phyloP scores from a whole-genome alignment of 2,797 vertebrate species.

The Salarias fasciatus region DNA sequence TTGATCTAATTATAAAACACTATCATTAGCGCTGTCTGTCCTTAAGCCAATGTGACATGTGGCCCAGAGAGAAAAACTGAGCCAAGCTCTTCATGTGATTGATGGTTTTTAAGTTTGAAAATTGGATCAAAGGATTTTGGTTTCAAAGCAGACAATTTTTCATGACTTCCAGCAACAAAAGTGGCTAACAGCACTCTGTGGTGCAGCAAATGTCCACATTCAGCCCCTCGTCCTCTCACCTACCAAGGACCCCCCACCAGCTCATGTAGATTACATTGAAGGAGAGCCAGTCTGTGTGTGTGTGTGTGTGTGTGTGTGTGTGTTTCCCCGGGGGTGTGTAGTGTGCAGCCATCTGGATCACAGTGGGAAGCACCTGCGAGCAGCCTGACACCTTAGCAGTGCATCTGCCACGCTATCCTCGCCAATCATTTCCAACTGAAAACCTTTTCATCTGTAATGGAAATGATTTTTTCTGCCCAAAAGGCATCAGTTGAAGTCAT shows the following conservation, averaged over 20 bases:
- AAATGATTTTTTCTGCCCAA: constrained; percentile 28
- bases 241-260: constrained; percentile 22
- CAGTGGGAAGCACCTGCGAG: constrained; percentile 44
- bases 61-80: background rate
- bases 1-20: constrained; percentile 17
- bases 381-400: constrained; percentile 48
- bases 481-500: constrained; percentile 9
- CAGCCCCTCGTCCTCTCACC: background rate
- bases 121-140: constrained; percentile 16
- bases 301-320: background rate
- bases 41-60: background rate
- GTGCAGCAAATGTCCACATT: constrained; percentile 11
- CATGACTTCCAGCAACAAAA: constrained; percentile 9
- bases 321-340: constrained; percentile 50
- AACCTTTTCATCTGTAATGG: constrained; percentile 12
- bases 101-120: constrained; percentile 11
- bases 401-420: constrained; percentile 45
- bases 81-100: constrained; percentile 7
- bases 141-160: constrained; percentile 8
- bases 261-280: constrained; percentile 30
- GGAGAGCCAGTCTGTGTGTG: constrained; percentile 38
- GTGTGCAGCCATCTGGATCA: constrained; percentile 67
- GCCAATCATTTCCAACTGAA: constrained; percentile 23
- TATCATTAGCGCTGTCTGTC: constrained; percentile 16
- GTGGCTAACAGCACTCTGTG: constrained; percentile 19